Evolutionary conservation across 2,113 vertebrate species (phyloP), one percentile per base, ranked within the genome.

Genomic region (Hydrolagus affinis): DNA sequence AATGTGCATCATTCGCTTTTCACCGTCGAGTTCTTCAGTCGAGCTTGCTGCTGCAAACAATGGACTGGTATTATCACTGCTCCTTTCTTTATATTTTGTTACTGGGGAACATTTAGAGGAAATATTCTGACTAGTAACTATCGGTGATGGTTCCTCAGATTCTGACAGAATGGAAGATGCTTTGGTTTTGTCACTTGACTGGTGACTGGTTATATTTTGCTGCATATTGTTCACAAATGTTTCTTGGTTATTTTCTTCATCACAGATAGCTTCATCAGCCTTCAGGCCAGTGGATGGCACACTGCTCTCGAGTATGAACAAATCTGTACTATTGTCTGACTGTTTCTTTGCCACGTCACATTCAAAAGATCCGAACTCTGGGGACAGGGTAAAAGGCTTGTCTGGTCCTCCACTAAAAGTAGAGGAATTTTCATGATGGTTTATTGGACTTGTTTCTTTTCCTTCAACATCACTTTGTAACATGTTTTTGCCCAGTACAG

Each of bases 401-500:
- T 86, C 88, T 75, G 87, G 88, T 91, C 86, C 56, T 87, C 32
- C 19, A 85, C 88, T 62, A 75, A 1, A 75, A 0, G 70, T 85
- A 59, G 87, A 85, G 21, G 71, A 86, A 71, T 90, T 86, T 25
- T 90, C 88, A 88, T 90, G 83, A 90, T 91, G 87, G 89, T 89
- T 90, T 62, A 87, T 88, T 70, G 87, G 87, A 86, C 86, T 90
- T 88, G 87, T 88, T 86, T 89, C 90, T 64, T 25, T 85, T 72
- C 86, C 89, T 78, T 89, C 86, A 88, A 90, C 87, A 64, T 28
- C 32, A 28, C 30, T 25, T 21, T 66, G n/a, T 86, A 91, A 86
- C 7, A 88, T 11, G 68, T 86, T 88, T 89, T 92, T 85, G 85
- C 93, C 88, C 88, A 93, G 90, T 83, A 91, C 11, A 0, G 93